These are phyloP conservation scores for Strigamia maritima DNA, from an alignment of 2,888 invertebrate species.

Conservation along the genomic window DNA sequence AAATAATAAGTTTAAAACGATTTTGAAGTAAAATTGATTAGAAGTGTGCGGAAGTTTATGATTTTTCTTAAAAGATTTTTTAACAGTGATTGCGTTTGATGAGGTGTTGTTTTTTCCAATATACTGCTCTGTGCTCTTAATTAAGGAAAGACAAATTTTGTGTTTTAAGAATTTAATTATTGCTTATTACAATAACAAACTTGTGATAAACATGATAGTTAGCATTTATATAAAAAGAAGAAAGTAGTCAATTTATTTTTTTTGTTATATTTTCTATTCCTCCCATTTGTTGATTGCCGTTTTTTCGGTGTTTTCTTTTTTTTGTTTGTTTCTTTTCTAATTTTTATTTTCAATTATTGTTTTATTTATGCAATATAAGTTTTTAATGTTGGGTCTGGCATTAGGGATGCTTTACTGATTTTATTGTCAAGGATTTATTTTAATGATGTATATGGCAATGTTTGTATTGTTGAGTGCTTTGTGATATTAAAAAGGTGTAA, in stretches of 20 bases:
- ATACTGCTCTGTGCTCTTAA: neutral
- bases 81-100: neutral
- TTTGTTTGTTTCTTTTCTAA: neutral
- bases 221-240: neutral
- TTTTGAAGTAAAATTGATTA: neutral
- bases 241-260: neutral
- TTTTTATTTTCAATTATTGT: neutral
- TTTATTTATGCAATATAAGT: neutral
- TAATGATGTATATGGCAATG: neutral
- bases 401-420: neutral
- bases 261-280: neutral
- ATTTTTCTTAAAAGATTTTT: neutral
- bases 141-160: neutral
- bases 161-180: neutral
- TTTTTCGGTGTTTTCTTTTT: neutral
- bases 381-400: neutral
- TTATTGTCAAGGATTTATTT: neutral
- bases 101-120: neutral
- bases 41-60: neutral
- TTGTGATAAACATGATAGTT: neutral
- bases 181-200: neutral
- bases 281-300: neutral
- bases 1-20: neutral
- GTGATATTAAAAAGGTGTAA: conserved; percentile 32
- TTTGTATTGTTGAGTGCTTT: conserved; percentile 34